Conservation (phyloP, 2,113 vertebrate species). For the Prolemur simus region DNA sequence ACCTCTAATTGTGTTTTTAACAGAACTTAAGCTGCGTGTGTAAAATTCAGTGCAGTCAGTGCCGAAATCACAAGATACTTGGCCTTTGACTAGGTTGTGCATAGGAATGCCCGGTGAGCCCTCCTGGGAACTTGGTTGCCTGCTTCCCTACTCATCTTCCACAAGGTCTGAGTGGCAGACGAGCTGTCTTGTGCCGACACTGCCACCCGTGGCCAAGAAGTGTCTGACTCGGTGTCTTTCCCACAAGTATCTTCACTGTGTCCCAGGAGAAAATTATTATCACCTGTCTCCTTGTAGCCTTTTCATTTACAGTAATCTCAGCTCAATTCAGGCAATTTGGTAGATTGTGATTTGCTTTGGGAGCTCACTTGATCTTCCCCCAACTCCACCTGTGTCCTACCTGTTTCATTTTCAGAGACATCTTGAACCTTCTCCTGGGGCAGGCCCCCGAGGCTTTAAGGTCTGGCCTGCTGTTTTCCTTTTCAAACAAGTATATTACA, state of each 20-base stretch:
- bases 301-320: background rate
- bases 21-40: background rate
- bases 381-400: too few species aligned
- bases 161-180: accelerated
- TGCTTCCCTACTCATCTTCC: background rate
- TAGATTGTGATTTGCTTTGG: too few species aligned
- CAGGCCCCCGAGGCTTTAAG: background rate
- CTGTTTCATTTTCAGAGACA: background rate
- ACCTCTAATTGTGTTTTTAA: background rate
- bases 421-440: background rate
- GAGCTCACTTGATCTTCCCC: too few species aligned
- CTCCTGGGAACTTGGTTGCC: accelerated
- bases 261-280: background rate
- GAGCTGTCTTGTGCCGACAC: background rate
- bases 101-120: accelerated
- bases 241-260: too few species aligned
- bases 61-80: background rate
- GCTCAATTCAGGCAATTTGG: background rate
- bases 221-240: background rate
- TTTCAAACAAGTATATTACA: background rate
- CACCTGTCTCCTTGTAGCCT: background rate
- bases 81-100: background rate
- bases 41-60: background rate
- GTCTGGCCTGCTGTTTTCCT: background rate
- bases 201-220: background rate